Conservation (phyloP, 2,113 vertebrate species). For the Chionomys nivalis region DNA sequence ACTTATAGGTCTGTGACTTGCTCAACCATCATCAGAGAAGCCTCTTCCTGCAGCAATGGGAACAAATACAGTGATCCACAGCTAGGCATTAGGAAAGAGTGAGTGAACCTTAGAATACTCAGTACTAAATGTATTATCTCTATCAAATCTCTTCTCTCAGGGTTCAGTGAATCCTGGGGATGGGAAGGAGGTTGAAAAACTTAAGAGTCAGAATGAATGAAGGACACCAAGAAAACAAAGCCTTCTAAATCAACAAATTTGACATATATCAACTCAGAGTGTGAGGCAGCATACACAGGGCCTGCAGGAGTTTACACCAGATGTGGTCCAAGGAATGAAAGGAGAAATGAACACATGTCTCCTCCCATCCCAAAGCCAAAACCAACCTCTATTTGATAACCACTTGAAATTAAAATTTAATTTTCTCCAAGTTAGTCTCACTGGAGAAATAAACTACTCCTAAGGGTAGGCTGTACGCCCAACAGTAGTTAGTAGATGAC, state of each 20-base stretch:
- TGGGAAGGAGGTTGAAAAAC: not conserved
- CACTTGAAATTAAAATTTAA: not conserved
- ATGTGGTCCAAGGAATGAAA: not conserved
- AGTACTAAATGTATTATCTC: not conserved
- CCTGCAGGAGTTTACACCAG: no score
- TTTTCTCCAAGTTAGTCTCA: not conserved
- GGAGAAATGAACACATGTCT: not conserved
- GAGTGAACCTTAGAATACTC: not conserved
- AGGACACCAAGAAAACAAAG: not conserved
- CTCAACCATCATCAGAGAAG: not conserved
- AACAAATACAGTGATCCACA: not conserved
- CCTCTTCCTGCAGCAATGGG: not conserved
- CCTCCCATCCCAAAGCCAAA: not conserved
- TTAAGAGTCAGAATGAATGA: not conserved
- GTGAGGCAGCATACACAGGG: not conserved
- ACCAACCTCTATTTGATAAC: not conserved
- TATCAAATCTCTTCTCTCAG: not conserved
- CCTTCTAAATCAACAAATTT: not conserved
- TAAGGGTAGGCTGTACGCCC: not conserved
- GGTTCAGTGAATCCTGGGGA: not conserved
- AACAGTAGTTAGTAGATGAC: not conserved
- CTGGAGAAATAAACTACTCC: not conserved
- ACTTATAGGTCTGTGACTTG: not conserved
- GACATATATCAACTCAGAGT: not conserved
- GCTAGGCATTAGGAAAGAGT: not conserved